phyloP scores from a whole-genome alignment of 1,140 invertebrate species.

The Trachelipus rathkii region DNA sequence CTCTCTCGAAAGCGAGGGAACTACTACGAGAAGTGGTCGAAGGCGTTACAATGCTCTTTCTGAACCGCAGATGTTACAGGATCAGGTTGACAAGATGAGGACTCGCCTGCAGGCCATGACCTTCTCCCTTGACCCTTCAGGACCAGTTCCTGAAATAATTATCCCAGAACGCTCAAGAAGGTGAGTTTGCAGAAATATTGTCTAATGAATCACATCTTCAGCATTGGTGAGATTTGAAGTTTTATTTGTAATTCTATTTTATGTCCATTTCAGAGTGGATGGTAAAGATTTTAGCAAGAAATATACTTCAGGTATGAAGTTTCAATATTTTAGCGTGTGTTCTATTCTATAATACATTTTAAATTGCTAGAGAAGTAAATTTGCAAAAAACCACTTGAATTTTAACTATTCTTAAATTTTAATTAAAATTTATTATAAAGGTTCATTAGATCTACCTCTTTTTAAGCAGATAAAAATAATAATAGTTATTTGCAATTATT shows the following conservation, averaged over 20 bases:
- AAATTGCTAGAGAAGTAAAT: no score
- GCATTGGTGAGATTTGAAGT: no score
- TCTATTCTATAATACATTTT: no score
- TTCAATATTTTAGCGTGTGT: no score
- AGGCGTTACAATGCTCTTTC: constrained; percentile 40
- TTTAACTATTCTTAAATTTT: no score
- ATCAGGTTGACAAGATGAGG: constrained; percentile 45
- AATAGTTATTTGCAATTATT: no score
- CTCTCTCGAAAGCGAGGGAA: constrained; percentile 30
- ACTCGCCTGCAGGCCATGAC: constrained; percentile 41
- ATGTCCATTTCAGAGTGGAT: not conserved
- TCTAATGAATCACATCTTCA: no score
- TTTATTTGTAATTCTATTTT: not conserved
- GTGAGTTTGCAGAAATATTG: not conserved
- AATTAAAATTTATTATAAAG: no score
- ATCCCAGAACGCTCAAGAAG: constrained; percentile 33
- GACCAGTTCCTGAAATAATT: constrained; percentile 42
- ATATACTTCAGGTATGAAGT: not conserved
- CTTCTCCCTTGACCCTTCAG: constrained; percentile 43
- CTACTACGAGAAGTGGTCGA: constrained; percentile 29
- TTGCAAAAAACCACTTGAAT: no score
- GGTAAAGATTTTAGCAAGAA: constrained; percentile 4
- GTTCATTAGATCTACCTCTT: no score
- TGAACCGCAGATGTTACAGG: constrained; percentile 45
- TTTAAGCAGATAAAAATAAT: no score